These are phyloP conservation scores for Drosophila nebulosa DNA, from an alignment of 1,140 invertebrate genomes.

Conservation along the genomic window DNA sequence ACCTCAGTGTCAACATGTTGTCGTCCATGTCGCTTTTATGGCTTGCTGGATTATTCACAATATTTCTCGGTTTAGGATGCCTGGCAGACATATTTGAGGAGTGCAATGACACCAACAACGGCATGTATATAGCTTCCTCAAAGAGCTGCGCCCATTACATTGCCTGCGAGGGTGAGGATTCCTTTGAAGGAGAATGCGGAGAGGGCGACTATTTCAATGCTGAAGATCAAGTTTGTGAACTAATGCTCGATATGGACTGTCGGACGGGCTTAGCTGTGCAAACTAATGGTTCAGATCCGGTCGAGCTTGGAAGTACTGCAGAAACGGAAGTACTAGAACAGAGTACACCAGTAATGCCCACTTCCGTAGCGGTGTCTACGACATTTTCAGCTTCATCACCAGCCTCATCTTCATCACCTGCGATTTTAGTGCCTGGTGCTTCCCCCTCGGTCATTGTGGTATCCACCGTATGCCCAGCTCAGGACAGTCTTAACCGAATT, in stretches of 20 bases:
- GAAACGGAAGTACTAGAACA: neutral
- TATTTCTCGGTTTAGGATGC: neutral
- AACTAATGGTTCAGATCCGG: neutral
- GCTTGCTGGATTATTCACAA: neutral
- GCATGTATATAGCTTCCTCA: constrained; percentile 44
- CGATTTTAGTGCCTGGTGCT: neutral
- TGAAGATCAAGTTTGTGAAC: constrained; percentile 56
- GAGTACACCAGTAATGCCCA: neutral
- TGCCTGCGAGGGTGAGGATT: constrained; percentile 63
- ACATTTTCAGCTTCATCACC: neutral
- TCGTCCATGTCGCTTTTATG: neutral
- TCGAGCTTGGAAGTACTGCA: neutral
- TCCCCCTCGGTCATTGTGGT: constrained; percentile 13
- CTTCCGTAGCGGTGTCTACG: neutral
- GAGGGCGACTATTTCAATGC: constrained; percentile 61
- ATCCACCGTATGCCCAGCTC: constrained; percentile 41
- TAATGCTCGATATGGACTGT: constrained; percentile 59
- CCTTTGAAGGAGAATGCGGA: constrained; percentile 65
- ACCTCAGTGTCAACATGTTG: neutral
- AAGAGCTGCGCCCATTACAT: constrained; percentile 62
- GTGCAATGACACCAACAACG: constrained; percentile 28
- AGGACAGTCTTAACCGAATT: constrained; percentile 48
- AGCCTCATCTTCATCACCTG: neutral
- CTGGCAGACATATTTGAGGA: constrained; percentile 51
- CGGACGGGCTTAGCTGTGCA: constrained; percentile 35